Evolutionary conservation across 1,140 invertebrate genomes (phyloP), one percentile per base, ranked within the genome.

Genomic region (Apocrypta bakeri): DNA sequence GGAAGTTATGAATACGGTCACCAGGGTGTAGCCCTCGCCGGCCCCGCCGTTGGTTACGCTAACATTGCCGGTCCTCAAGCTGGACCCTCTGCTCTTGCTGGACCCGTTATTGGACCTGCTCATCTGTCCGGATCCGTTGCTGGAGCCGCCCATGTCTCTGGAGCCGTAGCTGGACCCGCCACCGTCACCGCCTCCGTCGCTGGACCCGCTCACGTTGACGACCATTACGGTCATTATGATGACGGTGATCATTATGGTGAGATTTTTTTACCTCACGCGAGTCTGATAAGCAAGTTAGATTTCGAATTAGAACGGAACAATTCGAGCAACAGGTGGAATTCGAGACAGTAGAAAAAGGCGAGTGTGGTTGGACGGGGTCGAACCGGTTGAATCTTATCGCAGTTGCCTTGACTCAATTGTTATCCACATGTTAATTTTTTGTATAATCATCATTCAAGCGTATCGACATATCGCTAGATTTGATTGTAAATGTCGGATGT

Each of bases 141-240:
- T 64, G 90, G 90, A 40, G 89, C 90, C 0, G 89, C 86, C 9
- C 89, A 89, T 27, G 91, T 92, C 6, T 89, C 90, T 12, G 91
- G 91, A 8, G 91, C 91, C 7, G 89, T 92, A 33, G 90, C 91
- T 79, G 91, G 91, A 31, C 89, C 90, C 7, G 90, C 91, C 6
- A 85, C 90, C 1, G 90, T 92, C 2, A 89, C 91, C 7, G 87
- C 88, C 8, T 92, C 91, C 2, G 88, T 91, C 7, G 90, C 90
- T 69, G 91, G 91, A 27, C 91, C 90, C 0, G 88, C 91, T 25
- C 88, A 92, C 25, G 91, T 92, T 61, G 90, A 90, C 63, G 48
- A 21, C 21, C 88, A 88, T 31, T 90, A 90, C 42, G 86, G 78
- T 66, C 71, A 83, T 27, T 88, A 17, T 12, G 42, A 88, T 24